These are phyloP conservation scores for Leucoraja erinaceus DNA, from an alignment of 2,113 vertebrate genomes.

Conservation along the genomic window DNA sequence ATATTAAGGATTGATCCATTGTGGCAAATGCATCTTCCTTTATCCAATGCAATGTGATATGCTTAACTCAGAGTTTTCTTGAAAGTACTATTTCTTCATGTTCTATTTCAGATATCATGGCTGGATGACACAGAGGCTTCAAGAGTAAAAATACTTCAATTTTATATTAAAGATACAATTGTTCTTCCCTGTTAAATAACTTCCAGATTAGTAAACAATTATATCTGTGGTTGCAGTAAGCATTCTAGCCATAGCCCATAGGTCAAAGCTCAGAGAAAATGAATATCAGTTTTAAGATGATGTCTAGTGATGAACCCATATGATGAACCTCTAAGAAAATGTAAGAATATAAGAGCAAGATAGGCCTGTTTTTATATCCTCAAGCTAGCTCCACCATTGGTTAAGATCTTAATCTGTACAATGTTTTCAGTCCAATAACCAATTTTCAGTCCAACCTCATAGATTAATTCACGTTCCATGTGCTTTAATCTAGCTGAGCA, in stretches of 20 bases:
- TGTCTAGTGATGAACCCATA: not conserved
- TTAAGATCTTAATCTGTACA: too few relatives aligned
- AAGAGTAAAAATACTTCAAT: not conserved
- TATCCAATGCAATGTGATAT: not conserved
- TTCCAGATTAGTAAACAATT: not conserved
- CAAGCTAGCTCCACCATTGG: too few relatives aligned
- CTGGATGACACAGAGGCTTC: not conserved
- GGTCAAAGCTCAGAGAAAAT: not conserved
- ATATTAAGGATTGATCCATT: not conserved
- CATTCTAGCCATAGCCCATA: not conserved
- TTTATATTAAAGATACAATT: not conserved
- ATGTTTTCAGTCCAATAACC: too few relatives aligned
- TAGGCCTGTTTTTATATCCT: too few relatives aligned
- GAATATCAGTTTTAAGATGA: not conserved
- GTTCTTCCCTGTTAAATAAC: not conserved
- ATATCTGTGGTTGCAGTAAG: not conserved
- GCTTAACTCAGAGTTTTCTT: not conserved
- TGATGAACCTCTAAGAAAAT: too few relatives aligned
- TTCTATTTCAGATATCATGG: not conserved
- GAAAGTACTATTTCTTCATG: not conserved
- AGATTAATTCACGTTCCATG: too few relatives aligned
- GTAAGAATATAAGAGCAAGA: too few relatives aligned
- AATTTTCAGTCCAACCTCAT: too few relatives aligned
- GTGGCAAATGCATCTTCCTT: constrained; percentile 15
- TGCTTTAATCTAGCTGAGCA: too few relatives aligned